Base-by-base conservation (phyloP, 2,797 vertebrate species). In the Mastacembelus armatus region DNA sequence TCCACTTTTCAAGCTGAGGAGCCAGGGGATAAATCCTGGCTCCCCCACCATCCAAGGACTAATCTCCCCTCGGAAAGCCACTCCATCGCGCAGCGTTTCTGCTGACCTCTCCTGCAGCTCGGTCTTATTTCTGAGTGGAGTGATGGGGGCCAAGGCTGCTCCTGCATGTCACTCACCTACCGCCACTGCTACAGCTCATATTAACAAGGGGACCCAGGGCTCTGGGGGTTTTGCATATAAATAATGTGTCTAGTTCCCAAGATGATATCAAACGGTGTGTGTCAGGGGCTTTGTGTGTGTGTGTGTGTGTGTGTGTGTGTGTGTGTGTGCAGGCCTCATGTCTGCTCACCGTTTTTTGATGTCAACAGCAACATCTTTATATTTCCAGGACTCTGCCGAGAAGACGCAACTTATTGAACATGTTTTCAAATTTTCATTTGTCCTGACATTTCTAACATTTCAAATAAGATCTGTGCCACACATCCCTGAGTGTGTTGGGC, bases 151-250 rank as follows among this genome's bases (percentile, higher is more conserved):
- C 43, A 12, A 21, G 54, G 45, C 47, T 30, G 63, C 61, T 76
- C 47, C 60, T 4, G 47, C 26, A n/a, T 85, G 84, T 88, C 83
- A 85, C 77, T 89, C 88, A 86, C 78, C 83, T 85, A 83, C 75
- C 48, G 40, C 71, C 70, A 43, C 57, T 10, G 45, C 74, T 73
- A 66, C 77, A 71, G 81, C 83, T 88, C 81, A 76, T 77, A 84
- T 86, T 86, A 87, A 86, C 88, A 84, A 89, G 85, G 84, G 74
- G 82, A 74, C 63, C 69, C 26, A 7, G 79, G 80, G 82, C 80
- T 88, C 73, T 7, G 61, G 84, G 79, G 81, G 71, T 77, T 86
- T 90, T 91, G 91, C 92, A 90, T 93, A 91, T 91, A 91, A 91
- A 92, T 92, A 63, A 86, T 80, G 73, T 71, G 83, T 87, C 83